These are phyloP conservation scores for Holacanthella duospinosa DNA, from an alignment of 2,888 invertebrate species.

Conservation along the genomic window DNA sequence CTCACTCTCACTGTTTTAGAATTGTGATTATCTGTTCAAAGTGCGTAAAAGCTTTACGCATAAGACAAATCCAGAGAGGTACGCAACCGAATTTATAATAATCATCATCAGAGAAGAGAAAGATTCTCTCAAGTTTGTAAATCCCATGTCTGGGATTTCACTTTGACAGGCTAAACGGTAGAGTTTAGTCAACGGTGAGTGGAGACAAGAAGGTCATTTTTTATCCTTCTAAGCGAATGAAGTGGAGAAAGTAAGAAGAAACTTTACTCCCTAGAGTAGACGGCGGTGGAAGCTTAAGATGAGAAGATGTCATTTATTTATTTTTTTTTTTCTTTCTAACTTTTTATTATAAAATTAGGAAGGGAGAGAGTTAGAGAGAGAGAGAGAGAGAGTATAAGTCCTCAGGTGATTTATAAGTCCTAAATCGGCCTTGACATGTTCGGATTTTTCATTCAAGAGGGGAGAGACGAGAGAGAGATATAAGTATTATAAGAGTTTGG, in stretches of 20 bases:
- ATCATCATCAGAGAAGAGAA: not conserved
- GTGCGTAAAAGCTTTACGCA: not conserved
- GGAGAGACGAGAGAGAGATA: constrained; percentile 18
- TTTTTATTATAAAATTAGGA: not conserved
- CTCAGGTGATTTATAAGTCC: constrained; percentile 24
- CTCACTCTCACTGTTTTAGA: too few species aligned
- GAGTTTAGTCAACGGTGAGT: too few species aligned
- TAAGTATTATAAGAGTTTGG: not conserved
- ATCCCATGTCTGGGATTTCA: not conserved
- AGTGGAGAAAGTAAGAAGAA: too few species aligned
- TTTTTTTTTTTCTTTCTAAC: too few species aligned
- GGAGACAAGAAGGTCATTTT: too few species aligned
- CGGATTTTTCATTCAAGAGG: constrained; percentile 7
- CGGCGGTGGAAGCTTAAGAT: too few species aligned
- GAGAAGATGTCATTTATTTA: too few species aligned
- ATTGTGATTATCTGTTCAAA: too few species aligned
- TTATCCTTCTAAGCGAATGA: too few species aligned
- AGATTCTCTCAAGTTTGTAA: not conserved
- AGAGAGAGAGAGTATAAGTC: not conserved
- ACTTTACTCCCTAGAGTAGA: too few species aligned
- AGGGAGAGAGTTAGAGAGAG: not conserved
- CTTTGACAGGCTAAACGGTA: too few species aligned
- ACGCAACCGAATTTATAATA: not conserved
- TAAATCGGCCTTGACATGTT: constrained; percentile 11
- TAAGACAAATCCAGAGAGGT: too few species aligned